These are phyloP conservation scores for Phasia obesa DNA, from an alignment of 2,888 invertebrate genomes.

Conservation along the genomic window DNA sequence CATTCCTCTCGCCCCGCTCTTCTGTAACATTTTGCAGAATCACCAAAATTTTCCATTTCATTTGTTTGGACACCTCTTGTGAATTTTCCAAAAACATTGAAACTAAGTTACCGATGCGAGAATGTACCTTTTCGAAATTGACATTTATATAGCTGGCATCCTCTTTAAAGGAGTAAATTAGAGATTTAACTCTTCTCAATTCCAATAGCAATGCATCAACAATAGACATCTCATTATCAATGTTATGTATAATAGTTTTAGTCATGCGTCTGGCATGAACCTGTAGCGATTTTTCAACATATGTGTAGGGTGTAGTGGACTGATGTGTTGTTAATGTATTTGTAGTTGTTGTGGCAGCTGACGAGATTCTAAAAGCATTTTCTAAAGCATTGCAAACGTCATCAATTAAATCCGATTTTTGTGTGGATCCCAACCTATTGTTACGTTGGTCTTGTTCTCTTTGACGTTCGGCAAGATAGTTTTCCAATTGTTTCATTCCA, in stretches of 20 bases:
- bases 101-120: constrained; percentile 86
- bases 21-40: constrained; percentile 75
- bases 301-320: constrained; percentile 82
- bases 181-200: constrained; percentile 87
- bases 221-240: constrained; percentile 84
- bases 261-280: constrained; percentile 89
- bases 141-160: constrained; percentile 86
- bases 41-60: constrained; percentile 75
- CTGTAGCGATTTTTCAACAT: constrained; percentile 85
- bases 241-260: constrained; percentile 85
- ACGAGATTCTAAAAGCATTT: constrained; percentile 38
- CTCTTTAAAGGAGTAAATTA: constrained; percentile 87
- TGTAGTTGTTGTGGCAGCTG: constrained; percentile 34
- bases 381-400: constrained; percentile 74
- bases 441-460: constrained; percentile 63
- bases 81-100: constrained; percentile 84
- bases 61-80: constrained; percentile 74
- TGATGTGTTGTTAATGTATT: constrained; percentile 73
- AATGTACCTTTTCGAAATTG: constrained; percentile 87
- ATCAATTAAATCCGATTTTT: constrained; percentile 71
- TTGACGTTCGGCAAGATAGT: constrained; percentile 84
- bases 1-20: constrained; percentile 79
- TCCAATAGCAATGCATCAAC: constrained; percentile 86
- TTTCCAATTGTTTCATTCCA: constrained; percentile 90
- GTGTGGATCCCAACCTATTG: constrained; percentile 61